Conservation (phyloP, 2,888 invertebrate genomes). For the Eupithecia vulgata region DNA sequence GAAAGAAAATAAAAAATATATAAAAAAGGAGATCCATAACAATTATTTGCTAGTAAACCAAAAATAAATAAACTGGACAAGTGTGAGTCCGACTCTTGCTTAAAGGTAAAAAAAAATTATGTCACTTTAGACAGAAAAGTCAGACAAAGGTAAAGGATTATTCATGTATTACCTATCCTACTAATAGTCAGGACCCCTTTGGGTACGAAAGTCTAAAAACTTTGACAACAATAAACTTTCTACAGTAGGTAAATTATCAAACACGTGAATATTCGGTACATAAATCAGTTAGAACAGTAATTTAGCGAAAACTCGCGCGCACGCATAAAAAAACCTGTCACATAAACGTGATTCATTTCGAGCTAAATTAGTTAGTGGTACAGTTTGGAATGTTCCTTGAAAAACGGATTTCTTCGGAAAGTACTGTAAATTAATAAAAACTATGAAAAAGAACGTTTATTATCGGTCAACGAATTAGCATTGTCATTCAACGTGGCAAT, state of each 20-base stretch:
- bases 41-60: too few species aligned
- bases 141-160: too few species aligned
- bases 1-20: too few species aligned
- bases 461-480: too few species aligned
- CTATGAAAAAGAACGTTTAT: not conserved
- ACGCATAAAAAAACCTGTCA: constrained; percentile 72
- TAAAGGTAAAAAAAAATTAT: too few species aligned
- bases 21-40: too few species aligned
- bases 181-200: not conserved
- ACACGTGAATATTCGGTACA: constrained; percentile 56
- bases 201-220: not conserved
- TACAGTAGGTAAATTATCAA: constrained; percentile 26
- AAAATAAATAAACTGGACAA: too few species aligned
- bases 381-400: constrained; percentile 1
- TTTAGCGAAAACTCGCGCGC: constrained; percentile 51
- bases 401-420: not conserved
- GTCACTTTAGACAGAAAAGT: too few species aligned
- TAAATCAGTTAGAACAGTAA: constrained; percentile 57
- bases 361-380: constrained; percentile 5
- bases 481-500: too few species aligned
- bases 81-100: too few species aligned
- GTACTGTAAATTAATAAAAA: not conserved
- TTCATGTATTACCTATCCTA: too few species aligned
- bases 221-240: constrained; percentile 21
- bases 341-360: constrained; percentile 48